phyloP scores from a whole-genome alignment of 2,888 invertebrate genomes.

The Drosophila kuntzei region DNA sequence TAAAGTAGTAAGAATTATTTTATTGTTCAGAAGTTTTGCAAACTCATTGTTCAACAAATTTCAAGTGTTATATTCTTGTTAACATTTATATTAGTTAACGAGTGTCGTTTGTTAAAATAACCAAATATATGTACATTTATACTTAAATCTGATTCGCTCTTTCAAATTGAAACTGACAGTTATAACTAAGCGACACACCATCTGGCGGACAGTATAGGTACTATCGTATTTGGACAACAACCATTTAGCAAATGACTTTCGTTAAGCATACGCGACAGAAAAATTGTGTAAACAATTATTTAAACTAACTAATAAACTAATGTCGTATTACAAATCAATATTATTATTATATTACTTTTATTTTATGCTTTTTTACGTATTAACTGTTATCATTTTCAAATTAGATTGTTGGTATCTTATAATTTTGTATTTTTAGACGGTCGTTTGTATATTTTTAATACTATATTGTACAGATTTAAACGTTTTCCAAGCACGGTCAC shows the following conservation, averaged over 20 bases:
- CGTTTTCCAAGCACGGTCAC: conserved; percentile 24
- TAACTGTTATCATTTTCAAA: too few relatives aligned
- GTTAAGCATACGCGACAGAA: too few relatives aligned
- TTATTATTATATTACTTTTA: not conserved
- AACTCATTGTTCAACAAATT: not conserved
- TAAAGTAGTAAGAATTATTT: not conserved
- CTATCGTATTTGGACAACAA: conserved; percentile 7
- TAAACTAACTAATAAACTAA: not conserved
- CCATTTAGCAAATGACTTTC: not conserved
- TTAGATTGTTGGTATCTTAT: not conserved
- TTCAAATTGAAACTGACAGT: not conserved
- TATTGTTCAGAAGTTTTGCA: not conserved
- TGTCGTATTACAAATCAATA: too few relatives aligned
- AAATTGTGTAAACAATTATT: too few relatives aligned
- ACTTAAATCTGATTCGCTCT: too few relatives aligned
- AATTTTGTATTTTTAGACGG: not conserved
- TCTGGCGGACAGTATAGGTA: not conserved
- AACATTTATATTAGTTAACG: not conserved
- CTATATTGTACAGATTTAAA: not conserved
- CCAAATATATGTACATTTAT: not conserved
- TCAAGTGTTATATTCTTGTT: not conserved
- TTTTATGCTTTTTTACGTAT: not conserved
- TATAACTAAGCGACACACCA: not conserved
- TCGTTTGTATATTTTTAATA: not conserved
- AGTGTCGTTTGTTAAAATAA: too few relatives aligned